phyloP scores from a whole-genome alignment of 2,888 invertebrate species.

The Saturnia japonica region DNA sequence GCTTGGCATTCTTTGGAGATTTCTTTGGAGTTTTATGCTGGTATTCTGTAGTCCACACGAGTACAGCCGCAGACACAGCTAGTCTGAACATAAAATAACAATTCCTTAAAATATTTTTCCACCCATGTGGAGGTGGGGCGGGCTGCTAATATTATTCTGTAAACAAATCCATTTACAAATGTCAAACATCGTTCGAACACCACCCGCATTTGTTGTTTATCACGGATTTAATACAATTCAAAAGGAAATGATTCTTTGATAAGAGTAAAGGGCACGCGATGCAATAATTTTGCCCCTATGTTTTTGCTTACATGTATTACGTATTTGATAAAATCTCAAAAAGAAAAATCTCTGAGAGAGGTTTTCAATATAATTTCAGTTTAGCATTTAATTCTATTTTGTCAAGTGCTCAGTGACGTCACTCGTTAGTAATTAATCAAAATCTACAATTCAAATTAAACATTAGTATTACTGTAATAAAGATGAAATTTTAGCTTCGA shows the following conservation, averaged over 20 bases:
- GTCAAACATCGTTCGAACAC: conserved; percentile 5
- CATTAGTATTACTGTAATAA: neutral
- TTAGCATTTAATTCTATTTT: neutral
- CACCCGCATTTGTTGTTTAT: conserved; percentile 4
- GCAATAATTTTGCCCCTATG: neutral
- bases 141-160: neutral
- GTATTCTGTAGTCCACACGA: too few species aligned
- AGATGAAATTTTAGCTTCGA: neutral
- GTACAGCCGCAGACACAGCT: too few species aligned
- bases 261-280: conserved; percentile 9
- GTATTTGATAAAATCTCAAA: neutral
- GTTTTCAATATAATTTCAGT: too few species aligned
- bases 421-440: neutral
- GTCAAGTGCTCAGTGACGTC: neutral
- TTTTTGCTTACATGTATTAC: neutral
- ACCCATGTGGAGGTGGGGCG: too few species aligned
- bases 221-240: conserved; percentile 6
- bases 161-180: neutral
- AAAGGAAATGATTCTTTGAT: conserved; percentile 7
- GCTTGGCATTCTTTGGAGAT: too few species aligned
- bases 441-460: neutral
- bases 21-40: too few species aligned
- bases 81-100: too few species aligned
- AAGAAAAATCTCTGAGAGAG: neutral
- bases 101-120: too few species aligned